These are phyloP conservation scores for Margaritifera margaritifera DNA, from an alignment of 2,888 invertebrate genomes.

Conservation along the genomic window DNA sequence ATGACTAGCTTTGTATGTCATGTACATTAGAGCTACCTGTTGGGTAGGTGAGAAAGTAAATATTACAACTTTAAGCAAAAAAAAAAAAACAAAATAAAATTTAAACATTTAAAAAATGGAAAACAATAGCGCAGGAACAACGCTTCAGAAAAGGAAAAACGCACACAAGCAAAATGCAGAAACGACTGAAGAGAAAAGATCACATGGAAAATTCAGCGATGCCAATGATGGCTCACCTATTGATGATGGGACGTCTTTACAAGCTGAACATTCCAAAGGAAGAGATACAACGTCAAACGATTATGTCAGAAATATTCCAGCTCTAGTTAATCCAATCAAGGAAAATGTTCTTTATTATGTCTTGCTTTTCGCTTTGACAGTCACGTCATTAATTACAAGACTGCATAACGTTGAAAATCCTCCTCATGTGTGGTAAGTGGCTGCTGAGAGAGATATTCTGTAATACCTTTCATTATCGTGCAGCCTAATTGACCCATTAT, in stretches of 20 bases:
- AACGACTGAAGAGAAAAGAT: neutral
- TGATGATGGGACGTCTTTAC: neutral
- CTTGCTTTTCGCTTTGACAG: constrained; percentile 39
- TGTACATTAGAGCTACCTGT: too few species aligned
- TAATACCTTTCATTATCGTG: too few species aligned
- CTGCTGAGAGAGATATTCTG: neutral
- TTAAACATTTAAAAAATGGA: too few species aligned
- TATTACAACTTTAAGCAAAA: too few species aligned
- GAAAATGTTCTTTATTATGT: constrained; percentile 31
- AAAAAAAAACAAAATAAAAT: too few species aligned
- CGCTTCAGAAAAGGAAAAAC: too few species aligned
- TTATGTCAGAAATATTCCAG: neutral
- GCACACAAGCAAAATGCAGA: neutral
- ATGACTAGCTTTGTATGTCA: too few species aligned
- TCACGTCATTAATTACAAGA: constrained; percentile 82
- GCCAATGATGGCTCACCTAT: neutral
- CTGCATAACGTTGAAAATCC: constrained; percentile 93
- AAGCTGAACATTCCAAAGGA: neutral
- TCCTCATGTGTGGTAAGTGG: constrained; percentile 90
- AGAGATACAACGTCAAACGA: neutral
- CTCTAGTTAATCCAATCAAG: constrained; percentile 4
- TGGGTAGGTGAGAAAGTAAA: too few species aligned
- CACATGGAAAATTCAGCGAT: neutral
- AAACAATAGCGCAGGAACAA: too few species aligned
- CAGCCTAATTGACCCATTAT: too few species aligned